Evolutionary conservation across 1,140 invertebrate species (phyloP).

Genomic region (Neodiprion virginianus): DNA sequence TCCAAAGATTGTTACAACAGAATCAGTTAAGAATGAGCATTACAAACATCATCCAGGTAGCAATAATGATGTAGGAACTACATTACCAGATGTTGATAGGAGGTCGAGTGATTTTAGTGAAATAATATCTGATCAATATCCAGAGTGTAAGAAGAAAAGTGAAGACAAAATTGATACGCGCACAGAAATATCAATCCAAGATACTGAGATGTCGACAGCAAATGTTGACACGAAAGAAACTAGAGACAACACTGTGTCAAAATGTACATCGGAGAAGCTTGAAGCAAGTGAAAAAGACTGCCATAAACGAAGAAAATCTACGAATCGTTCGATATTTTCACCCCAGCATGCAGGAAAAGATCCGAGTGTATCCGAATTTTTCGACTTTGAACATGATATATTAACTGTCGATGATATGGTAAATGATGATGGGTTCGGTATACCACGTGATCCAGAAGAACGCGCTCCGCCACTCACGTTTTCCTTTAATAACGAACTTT

Average conservation of each 20-base stretch:
- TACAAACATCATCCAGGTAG: conserved; percentile 31
- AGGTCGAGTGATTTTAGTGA: conserved; percentile 24
- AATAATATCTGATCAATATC: not conserved
- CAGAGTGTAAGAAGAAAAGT: conserved; percentile 26
- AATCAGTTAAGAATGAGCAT: conserved; percentile 30
- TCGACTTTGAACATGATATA: conserved; percentile 74
- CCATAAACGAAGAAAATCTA: conserved; percentile 49
- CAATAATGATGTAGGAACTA: conserved; percentile 26
- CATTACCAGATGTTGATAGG: conserved; percentile 31
- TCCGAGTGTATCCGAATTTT: conserved; percentile 64
- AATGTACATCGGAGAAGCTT: conserved; percentile 37
- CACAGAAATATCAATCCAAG: not conserved
- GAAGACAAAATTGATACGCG: conserved; percentile 26
- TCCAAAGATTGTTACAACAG: not conserved
- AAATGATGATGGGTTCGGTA: conserved; percentile 69
- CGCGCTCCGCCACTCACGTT: conserved; percentile 67
- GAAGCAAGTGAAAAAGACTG: conserved; percentile 29
- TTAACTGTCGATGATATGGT: conserved; percentile 67
- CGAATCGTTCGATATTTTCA: conserved; percentile 73
- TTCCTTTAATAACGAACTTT: conserved; percentile 69
- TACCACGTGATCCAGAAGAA: conserved; percentile 68
- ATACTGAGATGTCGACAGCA: not conserved
- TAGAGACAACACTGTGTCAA: conserved; percentile 33
- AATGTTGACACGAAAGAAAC: conserved; percentile 22
- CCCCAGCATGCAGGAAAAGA: conserved; percentile 72